These are phyloP conservation scores for Latrodectus geometricus DNA, from an alignment of 1,140 invertebrate genomes.

Conservation along the genomic window DNA sequence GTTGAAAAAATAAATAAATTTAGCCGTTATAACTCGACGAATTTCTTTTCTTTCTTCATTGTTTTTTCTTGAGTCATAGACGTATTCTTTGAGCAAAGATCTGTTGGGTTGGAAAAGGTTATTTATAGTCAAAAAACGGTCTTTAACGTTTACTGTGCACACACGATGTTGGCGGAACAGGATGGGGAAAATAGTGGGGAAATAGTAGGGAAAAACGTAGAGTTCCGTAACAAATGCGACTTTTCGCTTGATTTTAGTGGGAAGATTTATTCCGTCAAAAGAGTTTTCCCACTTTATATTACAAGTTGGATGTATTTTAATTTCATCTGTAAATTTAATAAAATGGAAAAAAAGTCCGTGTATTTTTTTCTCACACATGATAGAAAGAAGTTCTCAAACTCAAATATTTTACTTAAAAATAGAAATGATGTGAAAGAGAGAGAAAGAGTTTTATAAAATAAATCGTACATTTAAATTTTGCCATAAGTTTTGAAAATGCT, in stretches of 20 bases:
- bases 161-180: not conserved
- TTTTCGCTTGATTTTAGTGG: not conserved
- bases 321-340: not conserved
- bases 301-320: not conserved
- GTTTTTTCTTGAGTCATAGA: not conserved
- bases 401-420: no score
- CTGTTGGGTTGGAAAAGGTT: constrained; percentile 25
- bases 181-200: not conserved
- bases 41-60: not conserved
- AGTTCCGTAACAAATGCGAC: not conserved
- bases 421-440: no score
- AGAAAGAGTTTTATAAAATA: no score
- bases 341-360: not conserved
- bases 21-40: not conserved
- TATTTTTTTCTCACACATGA: not conserved
- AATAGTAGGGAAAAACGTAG: not conserved
- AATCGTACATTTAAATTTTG: no score
- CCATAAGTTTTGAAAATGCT: no score
- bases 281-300: not conserved
- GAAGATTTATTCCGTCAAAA: not conserved
- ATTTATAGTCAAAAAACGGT: constrained; percentile 53
- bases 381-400: no score
- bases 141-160: constrained; percentile 32
- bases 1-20: constrained; percentile 1
- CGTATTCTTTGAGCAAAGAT: constrained; percentile 24